phyloP scores from a whole-genome alignment of 2,797 vertebrate genomes.

The Chaenodraco wilsoni region DNA sequence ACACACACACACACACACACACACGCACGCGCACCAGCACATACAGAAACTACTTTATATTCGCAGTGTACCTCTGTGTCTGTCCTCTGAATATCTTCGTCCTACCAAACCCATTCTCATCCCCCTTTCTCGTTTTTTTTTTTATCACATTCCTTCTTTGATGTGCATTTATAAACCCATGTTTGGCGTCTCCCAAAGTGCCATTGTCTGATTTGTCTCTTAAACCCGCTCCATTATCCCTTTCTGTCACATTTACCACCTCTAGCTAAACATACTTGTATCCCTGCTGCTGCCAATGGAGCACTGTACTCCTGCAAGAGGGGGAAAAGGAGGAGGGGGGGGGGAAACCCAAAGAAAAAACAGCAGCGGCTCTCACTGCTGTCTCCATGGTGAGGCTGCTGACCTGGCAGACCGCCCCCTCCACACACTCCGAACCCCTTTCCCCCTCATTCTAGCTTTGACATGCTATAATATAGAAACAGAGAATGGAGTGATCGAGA shows the following conservation, averaged over 20 bases:
- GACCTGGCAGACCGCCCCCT: conserved; percentile 71
- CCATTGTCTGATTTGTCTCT: conserved; percentile 55
- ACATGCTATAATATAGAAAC: conserved; percentile 67
- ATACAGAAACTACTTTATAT: conserved; percentile 46
- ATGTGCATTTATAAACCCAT: conserved; percentile 56
- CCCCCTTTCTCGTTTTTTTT: conserved; percentile 10
- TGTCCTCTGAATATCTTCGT: conserved; percentile 25
- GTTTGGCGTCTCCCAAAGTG: conserved; percentile 33
- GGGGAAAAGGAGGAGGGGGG: not conserved
- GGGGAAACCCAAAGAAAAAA: conserved; percentile 58
- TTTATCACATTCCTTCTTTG: conserved; percentile 63
- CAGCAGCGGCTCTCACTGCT: conserved; percentile 65
- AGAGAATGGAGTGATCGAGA: conserved; percentile 39
- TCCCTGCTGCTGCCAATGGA: conserved; percentile 39
- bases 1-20: too few relatives aligned
- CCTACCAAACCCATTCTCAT: conserved; percentile 37
- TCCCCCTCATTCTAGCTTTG: conserved; percentile 54
- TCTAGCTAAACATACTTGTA: conserved; percentile 23
- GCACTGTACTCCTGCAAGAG: conserved; percentile 49
- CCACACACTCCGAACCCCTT: conserved; percentile 18
- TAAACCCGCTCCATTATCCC: conserved; percentile 42
- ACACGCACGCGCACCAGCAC: too few relatives aligned
- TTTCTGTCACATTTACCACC: conserved; percentile 49
- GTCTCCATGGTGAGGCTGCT: conserved; percentile 82
- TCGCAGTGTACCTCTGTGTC: conserved; percentile 49